phyloP scores from a whole-genome alignment of 2,797 vertebrate species.

The Scolopax bukidnonensis region DNA sequence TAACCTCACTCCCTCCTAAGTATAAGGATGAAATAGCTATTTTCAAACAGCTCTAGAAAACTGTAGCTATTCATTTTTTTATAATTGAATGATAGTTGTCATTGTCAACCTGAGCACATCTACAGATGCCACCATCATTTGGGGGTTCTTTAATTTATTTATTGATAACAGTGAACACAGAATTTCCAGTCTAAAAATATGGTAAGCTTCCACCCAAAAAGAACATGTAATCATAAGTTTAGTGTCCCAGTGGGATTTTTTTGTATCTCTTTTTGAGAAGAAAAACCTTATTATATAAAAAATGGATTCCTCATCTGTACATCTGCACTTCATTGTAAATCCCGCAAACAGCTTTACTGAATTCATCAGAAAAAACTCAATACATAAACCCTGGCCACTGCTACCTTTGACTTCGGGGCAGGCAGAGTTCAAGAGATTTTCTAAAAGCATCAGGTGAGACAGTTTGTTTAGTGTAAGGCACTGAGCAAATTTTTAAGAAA shows the following conservation, averaged over 20 bases:
- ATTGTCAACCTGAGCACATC: constrained; percentile 52
- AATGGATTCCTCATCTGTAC: constrained; percentile 25
- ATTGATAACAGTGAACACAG: constrained; percentile 46
- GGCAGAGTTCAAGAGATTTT: neutral
- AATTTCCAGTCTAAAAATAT: constrained; percentile 37
- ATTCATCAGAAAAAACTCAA: neutral
- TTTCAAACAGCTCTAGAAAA: constrained; percentile 50
- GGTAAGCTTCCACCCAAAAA: constrained; percentile 33
- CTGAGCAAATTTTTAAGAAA: neutral
- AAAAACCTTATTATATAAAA: neutral
- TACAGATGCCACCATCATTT: constrained; percentile 8
- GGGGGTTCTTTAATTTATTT: constrained; percentile 59
- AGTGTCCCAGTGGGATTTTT: constrained; percentile 22
- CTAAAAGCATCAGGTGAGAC: neutral
- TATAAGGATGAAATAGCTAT: constrained; percentile 36
- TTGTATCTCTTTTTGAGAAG: neutral
- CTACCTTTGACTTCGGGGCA: neutral
- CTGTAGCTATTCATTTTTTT: constrained; percentile 50
- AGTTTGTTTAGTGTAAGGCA: neutral
- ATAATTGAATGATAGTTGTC: constrained; percentile 41
- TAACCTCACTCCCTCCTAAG: neutral
- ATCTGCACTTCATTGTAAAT: constrained; percentile 8
- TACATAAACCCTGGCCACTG: neutral
- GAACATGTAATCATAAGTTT: constrained; percentile 29
- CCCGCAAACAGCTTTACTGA: constrained; percentile 16